phyloP scores from a whole-genome alignment of 2,797 vertebrate species.

The Brachyalestes nurse region DNA sequence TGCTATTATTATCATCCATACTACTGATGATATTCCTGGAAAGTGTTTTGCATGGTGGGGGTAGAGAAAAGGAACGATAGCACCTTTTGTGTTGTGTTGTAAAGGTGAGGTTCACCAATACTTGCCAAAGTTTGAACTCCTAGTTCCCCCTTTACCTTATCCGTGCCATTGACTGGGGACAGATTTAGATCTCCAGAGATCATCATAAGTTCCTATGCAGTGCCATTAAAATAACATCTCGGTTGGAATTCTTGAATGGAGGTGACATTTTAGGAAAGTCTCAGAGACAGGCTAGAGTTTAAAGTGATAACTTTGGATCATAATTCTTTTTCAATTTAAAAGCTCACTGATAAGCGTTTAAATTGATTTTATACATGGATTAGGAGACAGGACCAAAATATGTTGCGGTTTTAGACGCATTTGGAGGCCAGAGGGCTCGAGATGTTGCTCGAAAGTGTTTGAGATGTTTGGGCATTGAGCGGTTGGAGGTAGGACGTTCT shows the following conservation, averaged over 20 bases:
- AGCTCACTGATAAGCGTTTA: conserved; percentile 1
- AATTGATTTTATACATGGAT: conserved; percentile 50
- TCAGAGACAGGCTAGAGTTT: conserved; percentile 57
- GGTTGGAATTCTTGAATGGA: conserved; percentile 15
- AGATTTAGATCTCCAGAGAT: background rate
- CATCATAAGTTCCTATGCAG: background rate
- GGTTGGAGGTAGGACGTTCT: background rate
- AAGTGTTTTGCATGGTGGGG: conserved; percentile 72
- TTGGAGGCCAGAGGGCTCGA: background rate
- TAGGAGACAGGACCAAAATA: conserved; percentile 74
- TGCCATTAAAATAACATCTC: conserved; percentile 18
- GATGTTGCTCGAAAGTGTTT: conserved; percentile 5
- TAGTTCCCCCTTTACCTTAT: conserved; percentile 67
- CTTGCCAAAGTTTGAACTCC: conserved; percentile 81
- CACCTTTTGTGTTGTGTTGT: conserved; percentile 37
- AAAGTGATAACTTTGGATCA: conserved; percentile 66
- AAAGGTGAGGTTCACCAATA: conserved; percentile 65
- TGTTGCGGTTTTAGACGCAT: background rate
- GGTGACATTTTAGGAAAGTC: conserved; percentile 44
- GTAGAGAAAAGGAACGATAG: conserved; percentile 54
- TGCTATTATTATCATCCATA: conserved; percentile 41
- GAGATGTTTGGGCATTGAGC: conserved; percentile 7
- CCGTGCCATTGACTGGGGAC: conserved; percentile 51
- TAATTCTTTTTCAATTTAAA: conserved; percentile 40
- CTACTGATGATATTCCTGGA: conserved; percentile 55